Base-by-base conservation (phyloP, 2,113 vertebrate genomes). In the Redunca redunca region DNA sequence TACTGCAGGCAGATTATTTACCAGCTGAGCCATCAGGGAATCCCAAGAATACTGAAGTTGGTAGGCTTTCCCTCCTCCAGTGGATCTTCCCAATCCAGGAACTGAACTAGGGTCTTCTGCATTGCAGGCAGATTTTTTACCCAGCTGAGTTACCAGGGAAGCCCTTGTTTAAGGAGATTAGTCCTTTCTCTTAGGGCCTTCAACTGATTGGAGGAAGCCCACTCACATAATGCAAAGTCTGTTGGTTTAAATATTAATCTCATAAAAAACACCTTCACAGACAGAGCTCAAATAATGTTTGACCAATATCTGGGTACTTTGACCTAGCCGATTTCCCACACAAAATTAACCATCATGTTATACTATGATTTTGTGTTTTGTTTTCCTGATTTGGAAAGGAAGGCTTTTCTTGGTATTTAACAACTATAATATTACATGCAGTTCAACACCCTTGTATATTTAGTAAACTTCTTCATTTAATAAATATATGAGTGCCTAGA, bases 341-440 rank as follows among this genome's bases (percentile, higher is more conserved):
- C 62, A 81, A 83, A 88, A 46, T 95, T 95, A 74, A 67, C 36
- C 28, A 40, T 74, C 57, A 82, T 85, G 17, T 15, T 55, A 60
- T 85, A 14, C 26, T 26, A 7, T 93, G 50, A 86, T 94, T 95
- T 85, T 83, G 15, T 71, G 52, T 88, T 88, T 15, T 60, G 6
- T 81, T 91, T 86, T 17, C 11, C 50, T 92, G 36, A 92, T 67
- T 89, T 97, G 74, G 88, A 96, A 91, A 91, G 30, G 12, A 82
- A 90, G 92, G 7, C 48, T 89, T 96, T 96, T 88, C 46, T 26
- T 84, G 14, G n/a, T 50, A 90, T 78, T 78, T 96, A 93, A 95
- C 60, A 84, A 40, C 53, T 58, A 74, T 21, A 88, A 36, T 55
- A 52, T 53, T 91, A 23, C 19, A 50, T 80, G 26, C 21, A 84